Base-by-base conservation (phyloP, 2,113 vertebrate species). In the Phalacrocorax carbo region DNA sequence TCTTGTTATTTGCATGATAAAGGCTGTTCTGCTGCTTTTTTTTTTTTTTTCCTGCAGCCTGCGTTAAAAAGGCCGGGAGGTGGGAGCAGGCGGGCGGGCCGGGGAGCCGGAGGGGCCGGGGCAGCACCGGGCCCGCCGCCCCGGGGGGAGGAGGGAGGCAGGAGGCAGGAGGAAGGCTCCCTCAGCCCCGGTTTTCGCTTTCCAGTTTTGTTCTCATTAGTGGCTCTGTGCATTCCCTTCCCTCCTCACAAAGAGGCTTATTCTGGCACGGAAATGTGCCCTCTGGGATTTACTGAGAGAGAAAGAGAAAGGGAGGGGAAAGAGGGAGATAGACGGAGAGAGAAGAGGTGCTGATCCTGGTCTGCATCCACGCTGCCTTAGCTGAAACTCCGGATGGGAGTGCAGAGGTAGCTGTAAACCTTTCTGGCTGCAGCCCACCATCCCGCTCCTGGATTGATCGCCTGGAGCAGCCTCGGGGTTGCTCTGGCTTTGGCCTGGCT, bases 1-100 rank as follows among this genome's bases (percentile, higher is more conserved):
- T 98, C 98, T 98, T 98, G 98, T 98, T 98, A 99, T 99, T 99
- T 99, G 98, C 98, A 99, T 99, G 98, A 99, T 99, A 99, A 99
- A 99, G 98, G 98, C 98, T 97, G 97, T 97, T 97, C 88, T 82
- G 84, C 92, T 87, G 96, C 93, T 73, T 96, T 38, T 38, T 38
- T 38, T 38, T 38, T 38, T 38, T 38, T 38, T 73, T 94, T 73
- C n/a, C 89, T 69, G 95, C 92, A 72, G 91, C 86, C 83, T 64
- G 87, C 85, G 79, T 94, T 88, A 54, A 83, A 92, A 96, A 91
- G 62, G 94, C 80, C 42, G 81, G 65, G 88, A 86, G 96, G 95
- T 84, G 44, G 65, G 40, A 82, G 82, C 61, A n/a, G 84, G 54
- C 85, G 12, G 10, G 44, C 51, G 57, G 38, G 78, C 25, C 34